Evolutionary conservation across 2,797 vertebrate genomes (phyloP).

Genomic region (Nyctibius grandis): DNA sequence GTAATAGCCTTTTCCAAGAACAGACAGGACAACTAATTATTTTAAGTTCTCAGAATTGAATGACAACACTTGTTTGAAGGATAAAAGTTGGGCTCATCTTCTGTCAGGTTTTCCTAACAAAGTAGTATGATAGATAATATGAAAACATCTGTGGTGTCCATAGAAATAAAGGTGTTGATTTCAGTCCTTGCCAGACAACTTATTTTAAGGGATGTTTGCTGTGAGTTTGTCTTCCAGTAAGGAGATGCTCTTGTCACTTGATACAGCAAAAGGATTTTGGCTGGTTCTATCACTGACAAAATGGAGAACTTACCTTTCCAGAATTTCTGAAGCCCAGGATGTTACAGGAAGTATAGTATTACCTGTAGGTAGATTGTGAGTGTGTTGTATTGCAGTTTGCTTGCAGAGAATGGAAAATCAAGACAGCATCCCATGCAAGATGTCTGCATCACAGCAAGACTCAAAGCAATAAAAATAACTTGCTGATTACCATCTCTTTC

Average conservation of each 20-base stretch:
- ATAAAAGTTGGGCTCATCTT: not conserved
- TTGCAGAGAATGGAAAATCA: not conserved
- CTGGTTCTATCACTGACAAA: not conserved
- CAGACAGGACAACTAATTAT: not conserved
- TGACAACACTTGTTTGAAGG: not conserved
- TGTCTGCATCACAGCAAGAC: not conserved
- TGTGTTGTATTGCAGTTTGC: not conserved
- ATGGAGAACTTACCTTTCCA: not conserved
- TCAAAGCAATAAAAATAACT: not conserved
- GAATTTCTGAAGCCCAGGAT: not conserved
- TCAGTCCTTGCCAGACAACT: not conserved
- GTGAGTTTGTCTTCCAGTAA: not conserved
- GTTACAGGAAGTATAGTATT: not conserved
- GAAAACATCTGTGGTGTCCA: not conserved
- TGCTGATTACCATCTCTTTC: not conserved
- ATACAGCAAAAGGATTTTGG: not conserved
- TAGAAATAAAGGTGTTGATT: not conserved
- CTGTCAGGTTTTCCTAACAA: not conserved
- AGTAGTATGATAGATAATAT: not conserved
- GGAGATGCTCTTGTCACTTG: not conserved
- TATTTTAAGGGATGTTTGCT: not conserved
- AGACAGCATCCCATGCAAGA: not conserved
- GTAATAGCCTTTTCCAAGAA: not conserved
- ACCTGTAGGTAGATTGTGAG: not conserved
- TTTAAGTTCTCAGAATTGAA: not conserved